phyloP scores from a whole-genome alignment of 2,888 invertebrate genomes.

The Blastobasis lacticolella region DNA sequence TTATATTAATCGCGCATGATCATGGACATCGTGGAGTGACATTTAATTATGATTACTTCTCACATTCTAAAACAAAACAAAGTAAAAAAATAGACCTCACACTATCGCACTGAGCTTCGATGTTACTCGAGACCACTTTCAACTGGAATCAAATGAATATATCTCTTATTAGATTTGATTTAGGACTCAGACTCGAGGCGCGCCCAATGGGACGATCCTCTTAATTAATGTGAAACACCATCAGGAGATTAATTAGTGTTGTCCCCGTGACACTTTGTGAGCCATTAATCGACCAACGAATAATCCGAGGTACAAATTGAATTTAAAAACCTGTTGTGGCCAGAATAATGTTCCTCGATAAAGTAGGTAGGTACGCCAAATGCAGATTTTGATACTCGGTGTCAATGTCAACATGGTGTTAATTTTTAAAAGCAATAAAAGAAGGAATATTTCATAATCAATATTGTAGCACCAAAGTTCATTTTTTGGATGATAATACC shows the following conservation, averaged over 20 bases:
- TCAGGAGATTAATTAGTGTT: conserved; percentile 65
- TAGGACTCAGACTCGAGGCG: conserved; percentile 10
- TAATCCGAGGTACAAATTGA: conserved; percentile 55
- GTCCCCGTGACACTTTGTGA: conserved; percentile 57
- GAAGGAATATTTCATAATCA: too few relatives aligned
- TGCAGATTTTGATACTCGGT: conserved; percentile 44
- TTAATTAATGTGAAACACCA: conserved; percentile 58
- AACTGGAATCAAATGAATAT: conserved; percentile 11
- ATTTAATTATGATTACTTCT: conserved; percentile 56
- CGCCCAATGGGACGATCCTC: conserved; percentile 16
- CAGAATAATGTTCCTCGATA: conserved; percentile 36
- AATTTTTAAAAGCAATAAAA: conserved; percentile 27
- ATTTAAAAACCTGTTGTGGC: conserved; percentile 46
- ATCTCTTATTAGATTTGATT: conserved; percentile 11
- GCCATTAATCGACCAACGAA: conserved; percentile 58
- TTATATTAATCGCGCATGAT: conserved; percentile 53
- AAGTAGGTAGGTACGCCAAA: conserved; percentile 33
- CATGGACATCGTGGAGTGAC: conserved; percentile 51
- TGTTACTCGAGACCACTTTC: conserved; percentile 22
- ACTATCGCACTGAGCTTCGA: conserved; percentile 42
- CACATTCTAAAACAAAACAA: conserved; percentile 28
- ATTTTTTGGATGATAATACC: too few relatives aligned
- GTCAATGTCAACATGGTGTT: conserved; percentile 35
- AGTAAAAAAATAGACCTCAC: conserved; percentile 50
- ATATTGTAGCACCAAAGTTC: too few relatives aligned